These are phyloP conservation scores for Lepidochitona cinerea DNA, from an alignment of 2,888 invertebrate species.

Conservation along the genomic window DNA sequence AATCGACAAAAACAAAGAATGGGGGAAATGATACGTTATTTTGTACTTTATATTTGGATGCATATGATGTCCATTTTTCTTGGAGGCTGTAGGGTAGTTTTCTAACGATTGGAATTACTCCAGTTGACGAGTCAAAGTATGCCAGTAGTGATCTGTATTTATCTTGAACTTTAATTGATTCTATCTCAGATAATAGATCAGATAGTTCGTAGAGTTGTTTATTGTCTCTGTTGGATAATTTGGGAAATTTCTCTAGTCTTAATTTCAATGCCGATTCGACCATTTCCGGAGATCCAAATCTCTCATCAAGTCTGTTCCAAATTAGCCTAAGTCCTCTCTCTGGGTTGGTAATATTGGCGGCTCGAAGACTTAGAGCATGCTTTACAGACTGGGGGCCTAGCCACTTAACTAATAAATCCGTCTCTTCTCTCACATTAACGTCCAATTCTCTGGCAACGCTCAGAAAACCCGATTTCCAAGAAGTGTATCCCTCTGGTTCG, in stretches of 20 bases:
- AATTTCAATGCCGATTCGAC: constrained; percentile 15
- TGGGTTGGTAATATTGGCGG: constrained; percentile 14
- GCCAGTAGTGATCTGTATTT: constrained; percentile 15
- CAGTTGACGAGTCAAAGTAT: constrained; percentile 25
- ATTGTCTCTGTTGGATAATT: constrained; percentile 14
- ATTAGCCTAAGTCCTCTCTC: constrained; percentile 10
- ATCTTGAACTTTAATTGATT: constrained; percentile 18
- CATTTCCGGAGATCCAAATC: constrained; percentile 20
- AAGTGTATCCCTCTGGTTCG: constrained; percentile 22
- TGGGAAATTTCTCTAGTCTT: constrained; percentile 17
- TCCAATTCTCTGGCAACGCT: constrained; percentile 18
- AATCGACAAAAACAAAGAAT: constrained; percentile 20
- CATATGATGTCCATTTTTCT: constrained; percentile 15
- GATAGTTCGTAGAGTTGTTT: constrained; percentile 24
- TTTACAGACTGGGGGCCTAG: constrained; percentile 24
- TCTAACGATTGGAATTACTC: no score
- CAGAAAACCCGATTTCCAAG: constrained; percentile 29
- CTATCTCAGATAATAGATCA: constrained; percentile 26
- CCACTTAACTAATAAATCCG: constrained; percentile 27
- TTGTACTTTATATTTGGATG: constrained; percentile 17
- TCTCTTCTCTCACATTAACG: constrained; percentile 20
- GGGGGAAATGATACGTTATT: constrained; percentile 22
- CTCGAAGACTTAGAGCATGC: constrained; percentile 16
- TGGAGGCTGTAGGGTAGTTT: constrained; percentile 26
- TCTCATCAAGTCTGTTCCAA: constrained; percentile 22